Percentiles rank a stretch among this genome's conserved stretches.
phyloP scores from a whole-genome alignment of 2,888 invertebrate species.

The Chrysolina oricalcia region DNA sequence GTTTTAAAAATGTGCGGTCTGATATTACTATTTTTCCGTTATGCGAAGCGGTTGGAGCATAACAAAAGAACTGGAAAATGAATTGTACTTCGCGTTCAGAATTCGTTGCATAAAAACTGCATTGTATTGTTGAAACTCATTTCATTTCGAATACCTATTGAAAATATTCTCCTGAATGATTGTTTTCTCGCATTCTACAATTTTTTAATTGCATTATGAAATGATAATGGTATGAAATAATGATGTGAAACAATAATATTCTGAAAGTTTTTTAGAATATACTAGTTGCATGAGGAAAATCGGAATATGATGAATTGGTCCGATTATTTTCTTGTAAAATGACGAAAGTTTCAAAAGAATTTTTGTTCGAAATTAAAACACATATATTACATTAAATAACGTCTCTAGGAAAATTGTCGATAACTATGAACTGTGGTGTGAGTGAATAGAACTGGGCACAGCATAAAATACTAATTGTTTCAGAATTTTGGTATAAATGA shows the following conservation, averaged over 20 bases:
- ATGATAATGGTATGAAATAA: not conserved
- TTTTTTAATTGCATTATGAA: conserved; percentile 5
- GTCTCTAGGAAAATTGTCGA: too few relatives aligned
- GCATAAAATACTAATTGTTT: too few relatives aligned
- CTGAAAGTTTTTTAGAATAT: too few relatives aligned
- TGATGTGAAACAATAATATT: not conserved
- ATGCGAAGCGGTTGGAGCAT: conserved; percentile 51
- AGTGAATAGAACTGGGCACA: too few relatives aligned
- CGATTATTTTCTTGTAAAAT: conserved; percentile 23
- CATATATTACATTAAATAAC: too few relatives aligned
- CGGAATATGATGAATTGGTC: conserved; percentile 33
- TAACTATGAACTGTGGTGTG: too few relatives aligned
- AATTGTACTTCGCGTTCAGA: conserved; percentile 54
- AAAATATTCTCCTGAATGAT: conserved; percentile 36
- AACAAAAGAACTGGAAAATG: conserved; percentile 57
- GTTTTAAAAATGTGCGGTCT: conserved; percentile 54
- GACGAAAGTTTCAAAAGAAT: not conserved
- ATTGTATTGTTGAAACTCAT: conserved; percentile 56
- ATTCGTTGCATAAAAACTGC: conserved; percentile 53
- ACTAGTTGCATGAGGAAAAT: conserved; percentile 16
- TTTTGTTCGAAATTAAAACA: not conserved
- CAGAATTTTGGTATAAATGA: too few relatives aligned
- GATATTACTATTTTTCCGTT: conserved; percentile 56
- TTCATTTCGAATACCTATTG: conserved; percentile 46
- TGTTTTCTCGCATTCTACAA: conserved; percentile 1